Evolutionary conservation across 2,113 vertebrate genomes (phyloP).

Genomic region (Erythrocebus patas): DNA sequence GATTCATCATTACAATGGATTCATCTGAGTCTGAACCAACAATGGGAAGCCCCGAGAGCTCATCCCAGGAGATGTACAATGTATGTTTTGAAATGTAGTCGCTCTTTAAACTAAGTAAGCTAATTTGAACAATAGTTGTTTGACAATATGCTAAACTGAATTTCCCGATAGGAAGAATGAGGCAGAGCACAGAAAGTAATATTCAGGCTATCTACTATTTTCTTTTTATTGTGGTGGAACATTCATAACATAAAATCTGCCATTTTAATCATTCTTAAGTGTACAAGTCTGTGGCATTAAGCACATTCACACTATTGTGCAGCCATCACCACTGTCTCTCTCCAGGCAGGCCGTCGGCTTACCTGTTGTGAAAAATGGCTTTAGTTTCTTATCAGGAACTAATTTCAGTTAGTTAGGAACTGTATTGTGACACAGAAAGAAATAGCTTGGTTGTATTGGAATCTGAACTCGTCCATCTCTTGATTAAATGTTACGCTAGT

Average conservation of each 20-base stretch:
- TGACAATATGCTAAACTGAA: background rate
- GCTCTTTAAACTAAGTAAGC: slow-evolving; percentile 24
- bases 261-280: background rate
- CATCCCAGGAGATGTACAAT: background rate
- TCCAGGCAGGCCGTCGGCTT: background rate
- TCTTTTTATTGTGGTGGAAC: background rate
- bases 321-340: too few relatives aligned
- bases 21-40: background rate
- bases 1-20: background rate
- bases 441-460: background rate
- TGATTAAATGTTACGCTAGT: background rate
- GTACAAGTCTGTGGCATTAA: background rate
- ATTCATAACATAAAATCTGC: background rate
- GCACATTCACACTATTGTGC: background rate
- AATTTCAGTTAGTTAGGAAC: background rate
- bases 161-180: background rate
- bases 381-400: background rate
- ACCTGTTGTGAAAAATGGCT: background rate
- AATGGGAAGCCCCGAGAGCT: background rate
- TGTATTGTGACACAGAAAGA: background rate
- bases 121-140: slow-evolving; percentile 30
- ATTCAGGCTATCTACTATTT: background rate
- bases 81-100: background rate
- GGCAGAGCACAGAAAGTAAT: background rate
- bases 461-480: background rate